These are phyloP conservation scores for Cladopsammia gracilis DNA, from an alignment of 64 coral and sea anemone genomes.

Conservation along the genomic window DNA sequence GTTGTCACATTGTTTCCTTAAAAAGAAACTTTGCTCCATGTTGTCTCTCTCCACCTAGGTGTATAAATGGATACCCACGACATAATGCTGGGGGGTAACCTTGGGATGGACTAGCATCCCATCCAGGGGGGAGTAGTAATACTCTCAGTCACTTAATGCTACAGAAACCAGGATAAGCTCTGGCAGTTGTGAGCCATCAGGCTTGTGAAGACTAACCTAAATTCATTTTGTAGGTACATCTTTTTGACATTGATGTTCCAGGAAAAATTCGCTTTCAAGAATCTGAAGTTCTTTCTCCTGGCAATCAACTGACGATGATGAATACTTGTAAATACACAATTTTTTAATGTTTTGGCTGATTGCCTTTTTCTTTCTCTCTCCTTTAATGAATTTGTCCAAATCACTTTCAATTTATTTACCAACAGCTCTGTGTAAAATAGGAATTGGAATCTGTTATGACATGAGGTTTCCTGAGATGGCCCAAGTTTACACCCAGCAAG, in stretches of 20 bases:
- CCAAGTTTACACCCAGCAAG: conserved; percentile 90
- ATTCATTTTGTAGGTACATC: conserved; percentile 73
- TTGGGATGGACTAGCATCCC: no score
- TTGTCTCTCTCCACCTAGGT: no score
- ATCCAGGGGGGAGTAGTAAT: no score
- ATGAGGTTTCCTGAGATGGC: conserved; percentile 93
- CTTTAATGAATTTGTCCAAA: not conserved
- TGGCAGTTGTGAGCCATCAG: no score
- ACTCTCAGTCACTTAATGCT: no score
- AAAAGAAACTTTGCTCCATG: no score
- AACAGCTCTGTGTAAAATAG: conserved; percentile 95
- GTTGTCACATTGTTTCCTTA: no score
- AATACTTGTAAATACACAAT: conserved; percentile 76
- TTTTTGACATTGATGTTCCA: conserved; percentile 99
- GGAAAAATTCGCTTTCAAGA: conserved; percentile 96
- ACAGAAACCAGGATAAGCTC: no score
- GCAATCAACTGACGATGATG: conserved; percentile 84
- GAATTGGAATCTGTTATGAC: conserved; percentile 98
- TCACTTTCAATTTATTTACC: not conserved
- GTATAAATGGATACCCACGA: no score
- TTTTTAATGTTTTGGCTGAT: not conserved
- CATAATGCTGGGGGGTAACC: no score
- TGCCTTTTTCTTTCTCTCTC: not conserved
- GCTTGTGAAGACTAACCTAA: no score
- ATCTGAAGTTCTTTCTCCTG: conserved; percentile 87